Evolutionary conservation across 2,888 invertebrate species (phyloP), one percentile per base, ranked within the genome.

Genomic region (Hofmannophila pseudospretella): DNA sequence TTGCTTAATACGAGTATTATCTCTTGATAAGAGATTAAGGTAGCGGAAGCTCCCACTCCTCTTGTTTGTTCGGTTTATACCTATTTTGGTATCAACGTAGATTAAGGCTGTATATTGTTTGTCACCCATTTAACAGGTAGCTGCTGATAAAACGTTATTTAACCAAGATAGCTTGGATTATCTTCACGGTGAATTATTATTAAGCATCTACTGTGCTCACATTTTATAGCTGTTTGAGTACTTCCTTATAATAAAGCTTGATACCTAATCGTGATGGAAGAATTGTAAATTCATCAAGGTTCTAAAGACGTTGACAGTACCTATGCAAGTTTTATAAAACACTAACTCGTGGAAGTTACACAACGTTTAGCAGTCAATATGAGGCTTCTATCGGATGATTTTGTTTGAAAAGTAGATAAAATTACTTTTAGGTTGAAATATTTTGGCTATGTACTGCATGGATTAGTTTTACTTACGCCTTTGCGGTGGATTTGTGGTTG

Each of bases 31-130:
- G 61, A 75, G 74, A 77, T 78, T 75, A 80, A 61, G 47, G 56
- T 60, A 61, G 73, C 80, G 85, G 85, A 84, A 80, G 85, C 82
- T 78, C 77, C 67, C 67, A 58, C 65, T 61, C 60, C 63, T 58
- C 54, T 47, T 81, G 82, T 85, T 85, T 82, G 70, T 65, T 64
- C 54, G 60, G 54, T 56, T 66, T 71, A 67, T 61, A n/a, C n/a
- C n/a, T n/a, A 64, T 65, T 71, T 70, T 72, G 69, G 71, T 81
- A 73, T 79, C 79, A 76, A 54, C 45, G 49, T 44, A 79, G 84
- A 82, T 80, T 79, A 78, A 50, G 58, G 58, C 48, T 64, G 63
- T 65, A 61, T 69, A 65, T 62, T 75, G 82, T 80, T 79, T 84
- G 77, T 81, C 79, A 77, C 69, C 65, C 65, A 71, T 62, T 64